Evolutionary conservation across 1,140 invertebrate species (phyloP).

Genomic region (Leguminivora glycinivorella): DNA sequence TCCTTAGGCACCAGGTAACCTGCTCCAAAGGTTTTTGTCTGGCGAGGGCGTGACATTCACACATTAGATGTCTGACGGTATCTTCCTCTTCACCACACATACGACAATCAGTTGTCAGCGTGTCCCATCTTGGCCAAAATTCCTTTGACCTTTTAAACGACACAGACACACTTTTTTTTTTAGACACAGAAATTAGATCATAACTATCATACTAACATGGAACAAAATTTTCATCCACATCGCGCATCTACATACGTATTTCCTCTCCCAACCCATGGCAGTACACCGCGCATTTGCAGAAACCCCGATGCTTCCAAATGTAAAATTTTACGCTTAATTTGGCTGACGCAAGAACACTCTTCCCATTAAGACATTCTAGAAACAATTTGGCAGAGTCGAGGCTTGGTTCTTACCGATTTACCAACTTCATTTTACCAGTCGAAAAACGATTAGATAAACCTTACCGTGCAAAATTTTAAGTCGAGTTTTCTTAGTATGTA

Average conservation of each 20-base stretch:
- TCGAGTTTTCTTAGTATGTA: not conserved
- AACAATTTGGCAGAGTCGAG: constrained; percentile 25
- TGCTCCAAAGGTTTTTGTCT: no score
- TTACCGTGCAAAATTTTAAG: not conserved
- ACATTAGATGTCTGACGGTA: no score
- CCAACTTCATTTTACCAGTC: not conserved
- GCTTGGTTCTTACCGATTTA: constrained; percentile 21
- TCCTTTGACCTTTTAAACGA: no score
- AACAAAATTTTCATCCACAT: no score
- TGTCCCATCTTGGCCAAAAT: no score
- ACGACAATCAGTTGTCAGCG: no score
- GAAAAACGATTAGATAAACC: not conserved
- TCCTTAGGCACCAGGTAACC: no score
- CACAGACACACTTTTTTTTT: no score
- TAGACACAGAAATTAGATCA: no score
- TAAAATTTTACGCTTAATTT: constrained; percentile 27
- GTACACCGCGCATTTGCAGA: constrained; percentile 12
- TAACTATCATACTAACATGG: no score
- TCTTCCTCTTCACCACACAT: no score
- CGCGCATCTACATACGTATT: constrained; percentile 4
- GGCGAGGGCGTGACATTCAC: no score
- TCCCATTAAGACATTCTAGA: constrained; percentile 27
- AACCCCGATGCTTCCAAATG: constrained; percentile 14
- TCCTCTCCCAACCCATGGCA: not conserved
- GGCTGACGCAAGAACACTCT: constrained; percentile 25